phyloP scores from a whole-genome alignment of 2,797 vertebrate species.

The Lophius americanus region DNA sequence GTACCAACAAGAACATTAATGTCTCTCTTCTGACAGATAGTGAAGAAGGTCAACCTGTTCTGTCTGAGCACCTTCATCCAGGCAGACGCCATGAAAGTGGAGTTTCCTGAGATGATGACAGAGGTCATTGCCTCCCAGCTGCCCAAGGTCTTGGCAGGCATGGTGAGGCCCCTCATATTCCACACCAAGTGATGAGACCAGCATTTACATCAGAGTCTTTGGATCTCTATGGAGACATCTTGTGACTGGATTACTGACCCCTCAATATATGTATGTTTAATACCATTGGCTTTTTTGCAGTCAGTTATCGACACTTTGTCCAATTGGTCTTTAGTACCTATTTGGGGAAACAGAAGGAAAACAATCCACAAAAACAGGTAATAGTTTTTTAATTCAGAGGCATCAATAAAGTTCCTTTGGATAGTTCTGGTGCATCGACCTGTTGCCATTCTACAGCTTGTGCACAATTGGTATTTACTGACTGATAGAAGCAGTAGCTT shows the following conservation, averaged over 20 bases:
- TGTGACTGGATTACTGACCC: constrained; percentile 38
- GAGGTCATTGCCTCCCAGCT: constrained; percentile 97
- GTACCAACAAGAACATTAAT: constrained; percentile 4
- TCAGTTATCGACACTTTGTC: constrained; percentile 19
- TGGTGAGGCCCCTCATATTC: constrained; percentile 97
- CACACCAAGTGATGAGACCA: constrained; percentile 90
- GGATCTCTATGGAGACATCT: constrained; percentile 17
- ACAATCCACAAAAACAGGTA: background rate
- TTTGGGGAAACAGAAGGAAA: constrained; percentile 8
- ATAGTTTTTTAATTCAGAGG: constrained; percentile 23
- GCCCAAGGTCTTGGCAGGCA: constrained; percentile 96
- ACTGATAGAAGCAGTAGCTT: constrained; percentile 1
- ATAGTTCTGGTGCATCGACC: constrained; percentile 17
- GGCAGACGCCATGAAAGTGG: constrained; percentile 93
- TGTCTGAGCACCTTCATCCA: constrained; percentile 98
- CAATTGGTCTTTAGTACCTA: constrained; percentile 10
- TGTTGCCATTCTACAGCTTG: constrained; percentile 1
- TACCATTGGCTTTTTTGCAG: constrained; percentile 15
- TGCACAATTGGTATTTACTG: constrained; percentile 17
- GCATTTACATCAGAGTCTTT: background rate
- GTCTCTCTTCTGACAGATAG: constrained; percentile 84
- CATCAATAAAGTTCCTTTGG: constrained; percentile 30
- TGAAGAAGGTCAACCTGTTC: constrained; percentile 96
- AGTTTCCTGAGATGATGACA: constrained; percentile 99
- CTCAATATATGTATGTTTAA: constrained; percentile 45